Evolutionary conservation across 2,888 invertebrate genomes (phyloP).

Genomic region (Arge pagana): DNA sequence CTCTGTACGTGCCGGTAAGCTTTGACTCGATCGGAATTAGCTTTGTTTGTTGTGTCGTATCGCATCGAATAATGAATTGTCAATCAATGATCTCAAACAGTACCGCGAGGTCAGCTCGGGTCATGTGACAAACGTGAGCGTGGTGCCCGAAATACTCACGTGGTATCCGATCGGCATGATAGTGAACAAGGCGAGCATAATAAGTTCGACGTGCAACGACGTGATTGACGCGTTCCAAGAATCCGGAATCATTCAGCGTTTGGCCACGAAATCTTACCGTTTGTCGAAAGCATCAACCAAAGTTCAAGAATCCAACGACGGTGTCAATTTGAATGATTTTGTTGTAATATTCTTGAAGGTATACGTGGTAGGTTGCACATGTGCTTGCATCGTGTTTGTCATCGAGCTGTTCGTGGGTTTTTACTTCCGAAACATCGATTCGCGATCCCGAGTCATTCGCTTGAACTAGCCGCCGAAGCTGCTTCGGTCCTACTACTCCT

Average conservation of each 20-base stretch:
- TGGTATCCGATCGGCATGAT: constrained; percentile 2
- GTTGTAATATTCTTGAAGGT: neutral
- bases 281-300: no score
- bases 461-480: no score
- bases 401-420: neutral
- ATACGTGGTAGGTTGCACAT: neutral
- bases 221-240: neutral
- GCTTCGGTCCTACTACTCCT: no score
- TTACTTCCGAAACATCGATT: no score
- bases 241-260: neutral
- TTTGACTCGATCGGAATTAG: no score
- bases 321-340: neutral
- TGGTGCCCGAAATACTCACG: neutral
- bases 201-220: neutral
- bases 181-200: neutral
- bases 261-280: no score
- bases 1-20: constrained; percentile 10
- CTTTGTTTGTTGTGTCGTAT: no score
- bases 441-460: no score
- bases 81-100: no score
- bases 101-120: no score
- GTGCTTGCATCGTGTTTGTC: neutral
- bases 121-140: neutral
- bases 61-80: no score
- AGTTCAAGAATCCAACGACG: neutral